Evolutionary conservation across 2,797 vertebrate species (phyloP), one percentile per base, ranked within the genome.

Genomic region (Amblyraja radiata): DNA sequence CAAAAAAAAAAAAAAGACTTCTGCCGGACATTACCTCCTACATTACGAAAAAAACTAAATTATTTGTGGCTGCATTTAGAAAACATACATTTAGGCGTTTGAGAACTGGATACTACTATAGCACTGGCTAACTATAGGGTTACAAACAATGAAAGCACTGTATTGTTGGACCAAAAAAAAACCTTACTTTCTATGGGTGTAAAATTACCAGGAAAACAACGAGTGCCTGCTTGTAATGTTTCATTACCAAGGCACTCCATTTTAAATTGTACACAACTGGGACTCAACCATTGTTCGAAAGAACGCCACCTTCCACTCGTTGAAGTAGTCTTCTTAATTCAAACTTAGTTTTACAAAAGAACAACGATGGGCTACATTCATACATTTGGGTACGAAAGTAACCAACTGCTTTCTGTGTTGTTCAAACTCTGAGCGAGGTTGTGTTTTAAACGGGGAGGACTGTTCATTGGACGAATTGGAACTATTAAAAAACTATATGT

Each of bases 191-290:
- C 90, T 21, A 71, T 63, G 71, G n/a, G 68, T 92, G 71, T 92
- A 92, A 92, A 58, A 92, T 92, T 92, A 73, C 90, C 90, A 92
- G 90, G 65, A 76, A 92, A 74, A 74, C 36, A 92, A 28, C 46
- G 90, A 92, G 90, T 76, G 10, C 71, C 39, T 76, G 10, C 23
- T 39, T 39, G 90, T 54, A 73, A 21, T 73, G 74, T 76, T 73
- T 58, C 90, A 92, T 92, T 28, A 54, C 71, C 13, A 76, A 92
- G 90, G 65, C 76, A 54, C 90, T 92, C 90, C 90, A 92, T 92
- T 92, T 92, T 92, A 92, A 76, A 92, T 76, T 74, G 5, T 39
- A 76, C 71, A 73, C 90, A 36, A 76, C 68, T 73, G 71, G 90
- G 90, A 54, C 10, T 54, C 25, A 92, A 23, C 90, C 54, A 39